Percentiles rank a stretch among this genome's conserved stretches.
Conservation (phyloP, 2,888 invertebrate genomes). For the Holacanthella duospinosa region DNA sequence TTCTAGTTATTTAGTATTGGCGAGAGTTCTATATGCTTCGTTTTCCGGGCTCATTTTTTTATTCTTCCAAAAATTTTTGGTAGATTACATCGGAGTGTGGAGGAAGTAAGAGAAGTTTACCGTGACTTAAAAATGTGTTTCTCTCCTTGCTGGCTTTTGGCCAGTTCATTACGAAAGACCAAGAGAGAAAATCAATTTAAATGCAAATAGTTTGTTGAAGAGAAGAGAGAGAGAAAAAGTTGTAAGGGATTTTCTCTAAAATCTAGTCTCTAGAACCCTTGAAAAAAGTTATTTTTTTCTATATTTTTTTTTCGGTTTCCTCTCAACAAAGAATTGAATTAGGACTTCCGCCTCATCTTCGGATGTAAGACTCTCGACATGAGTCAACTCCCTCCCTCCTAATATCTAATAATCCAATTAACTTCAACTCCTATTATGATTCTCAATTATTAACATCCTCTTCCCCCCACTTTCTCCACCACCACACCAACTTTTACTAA, state of each 20-base stretch:
- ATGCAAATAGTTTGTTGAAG: slow-evolving; percentile 14
- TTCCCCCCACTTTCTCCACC: not conserved
- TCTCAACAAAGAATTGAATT: too few relatives aligned
- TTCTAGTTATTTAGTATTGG: too few relatives aligned
- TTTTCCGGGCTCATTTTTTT: not conserved
- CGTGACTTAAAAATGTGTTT: slow-evolving; percentile 16
- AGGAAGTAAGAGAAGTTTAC: slow-evolving; percentile 7
- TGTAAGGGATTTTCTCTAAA: too few relatives aligned
- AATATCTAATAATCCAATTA: not conserved
- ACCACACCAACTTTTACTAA: too few relatives aligned
- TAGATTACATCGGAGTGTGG: not conserved
- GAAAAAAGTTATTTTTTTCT: too few relatives aligned
- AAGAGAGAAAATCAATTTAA: slow-evolving; percentile 20
- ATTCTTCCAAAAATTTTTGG: too few relatives aligned
- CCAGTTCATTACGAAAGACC: slow-evolving; percentile 16
- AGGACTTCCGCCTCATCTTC: not conserved
- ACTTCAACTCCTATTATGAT: not conserved
- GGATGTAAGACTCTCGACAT: too few relatives aligned
- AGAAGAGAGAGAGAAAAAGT: not conserved
- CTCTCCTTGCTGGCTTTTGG: slow-evolving; percentile 14
- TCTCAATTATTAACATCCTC: not conserved
- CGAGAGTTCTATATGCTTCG: not conserved
- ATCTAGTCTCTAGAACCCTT: too few relatives aligned
- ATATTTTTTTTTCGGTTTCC: too few relatives aligned
- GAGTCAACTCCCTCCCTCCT: too few relatives aligned